These are phyloP conservation scores for Ectemnius lituratus DNA, from an alignment of 2,888 invertebrate species.

Conservation along the genomic window DNA sequence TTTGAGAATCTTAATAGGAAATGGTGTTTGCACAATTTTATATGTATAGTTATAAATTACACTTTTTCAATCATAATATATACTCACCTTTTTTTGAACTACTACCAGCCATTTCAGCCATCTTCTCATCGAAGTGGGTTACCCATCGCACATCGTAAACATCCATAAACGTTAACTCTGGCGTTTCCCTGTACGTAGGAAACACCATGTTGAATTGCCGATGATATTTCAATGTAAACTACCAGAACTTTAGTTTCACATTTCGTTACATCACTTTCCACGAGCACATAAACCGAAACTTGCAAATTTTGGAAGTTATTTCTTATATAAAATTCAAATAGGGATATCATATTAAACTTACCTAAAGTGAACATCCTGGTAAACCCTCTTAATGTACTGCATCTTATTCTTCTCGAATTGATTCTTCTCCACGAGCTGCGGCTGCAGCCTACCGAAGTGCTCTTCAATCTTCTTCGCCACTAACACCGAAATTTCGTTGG, in stretches of 20 bases:
- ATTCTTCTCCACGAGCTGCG: slow-evolving; percentile 83
- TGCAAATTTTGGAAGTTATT: slow-evolving; percentile 10
- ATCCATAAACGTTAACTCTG: slow-evolving; percentile 77
- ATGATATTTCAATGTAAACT: slow-evolving; percentile 31
- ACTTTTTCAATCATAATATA: slow-evolving; percentile 23
- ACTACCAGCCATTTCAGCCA: slow-evolving; percentile 68
- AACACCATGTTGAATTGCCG: slow-evolving; percentile 62
- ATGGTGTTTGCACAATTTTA: slow-evolving; percentile 19
- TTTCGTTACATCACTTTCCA: slow-evolving; percentile 21
- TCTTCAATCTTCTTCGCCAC: slow-evolving; percentile 86
- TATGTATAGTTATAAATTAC: slow-evolving; percentile 19
- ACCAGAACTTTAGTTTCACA: slow-evolving; percentile 23
- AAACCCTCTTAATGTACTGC: slow-evolving; percentile 82
- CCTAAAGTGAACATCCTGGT: slow-evolving; percentile 83
- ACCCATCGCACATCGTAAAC: slow-evolving; percentile 77
- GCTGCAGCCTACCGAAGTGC: slow-evolving; percentile 85
- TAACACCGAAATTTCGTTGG: slow-evolving; percentile 77
- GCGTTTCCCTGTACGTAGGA: slow-evolving; percentile 77
- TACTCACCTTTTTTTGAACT: slow-evolving; percentile 74
- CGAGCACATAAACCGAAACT: slow-evolving; percentile 18
- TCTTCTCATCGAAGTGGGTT: slow-evolving; percentile 76
- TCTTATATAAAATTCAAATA: too few species aligned
- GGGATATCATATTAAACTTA: slow-evolving; percentile 64
- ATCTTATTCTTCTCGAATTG: slow-evolving; percentile 84
- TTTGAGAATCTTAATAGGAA: slow-evolving; percentile 57